Percentiles rank a stretch among this genome's conserved stretches.
Conservation (phyloP, 2,888 invertebrate genomes). For the Nephrotoma flavescens region DNA sequence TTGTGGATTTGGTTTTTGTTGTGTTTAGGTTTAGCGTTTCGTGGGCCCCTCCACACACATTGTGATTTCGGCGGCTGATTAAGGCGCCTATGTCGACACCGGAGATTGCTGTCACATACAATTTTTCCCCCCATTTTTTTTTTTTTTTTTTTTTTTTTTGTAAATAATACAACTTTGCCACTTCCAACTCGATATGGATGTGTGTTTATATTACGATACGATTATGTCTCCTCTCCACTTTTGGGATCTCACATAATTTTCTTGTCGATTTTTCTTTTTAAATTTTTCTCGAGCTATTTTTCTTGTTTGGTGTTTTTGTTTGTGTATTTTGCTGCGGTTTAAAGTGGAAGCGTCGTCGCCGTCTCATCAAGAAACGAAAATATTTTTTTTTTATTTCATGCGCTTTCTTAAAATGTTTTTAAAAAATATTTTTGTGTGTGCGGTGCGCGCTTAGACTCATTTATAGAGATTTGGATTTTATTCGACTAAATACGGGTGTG, state of each 20-base stretch:
- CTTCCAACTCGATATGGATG: neutral
- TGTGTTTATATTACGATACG: neutral
- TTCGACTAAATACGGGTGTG: neutral
- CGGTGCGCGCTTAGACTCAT: neutral
- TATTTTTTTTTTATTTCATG: neutral
- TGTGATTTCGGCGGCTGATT: slow-evolving; percentile 3
- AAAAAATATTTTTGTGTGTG: neutral
- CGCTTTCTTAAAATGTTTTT: neutral
- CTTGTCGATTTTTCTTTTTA: neutral
- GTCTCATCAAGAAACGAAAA: neutral
- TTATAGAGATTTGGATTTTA: neutral
- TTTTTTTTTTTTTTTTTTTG: neutral
- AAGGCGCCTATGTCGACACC: slow-evolving; percentile 5
- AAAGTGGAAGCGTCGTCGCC: slow-evolving; percentile 4
- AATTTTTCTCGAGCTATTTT: neutral
- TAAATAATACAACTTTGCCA: neutral
- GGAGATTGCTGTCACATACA: slow-evolving; percentile 5
- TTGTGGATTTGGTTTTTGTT: neutral
- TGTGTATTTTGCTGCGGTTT: slow-evolving; percentile 4
- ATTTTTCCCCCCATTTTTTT: slow-evolving; percentile 1
- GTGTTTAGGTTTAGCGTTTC: neutral
- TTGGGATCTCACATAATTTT: neutral
- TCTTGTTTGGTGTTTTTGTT: neutral
- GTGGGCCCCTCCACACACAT: neutral
- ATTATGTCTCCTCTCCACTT: neutral